Evolutionary conservation across 2,113 vertebrate species (phyloP).

Genomic region (Tachysurus vachellii): DNA sequence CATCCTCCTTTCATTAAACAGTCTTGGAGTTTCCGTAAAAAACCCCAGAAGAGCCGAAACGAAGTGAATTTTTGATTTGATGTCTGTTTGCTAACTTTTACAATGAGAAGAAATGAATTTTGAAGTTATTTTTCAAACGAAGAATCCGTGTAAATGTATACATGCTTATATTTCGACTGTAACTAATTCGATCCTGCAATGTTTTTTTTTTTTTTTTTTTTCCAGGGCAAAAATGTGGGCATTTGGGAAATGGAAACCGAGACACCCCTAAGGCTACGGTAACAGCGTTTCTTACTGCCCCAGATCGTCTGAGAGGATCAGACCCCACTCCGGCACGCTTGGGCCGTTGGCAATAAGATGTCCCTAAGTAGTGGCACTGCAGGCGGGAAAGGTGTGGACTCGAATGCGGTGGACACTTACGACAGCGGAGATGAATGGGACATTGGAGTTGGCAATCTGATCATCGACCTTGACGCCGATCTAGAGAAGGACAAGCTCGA

Average conservation of each 20-base stretch:
- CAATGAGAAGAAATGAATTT: not conserved
- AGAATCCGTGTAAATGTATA: not conserved
- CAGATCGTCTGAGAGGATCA: conserved; percentile 72
- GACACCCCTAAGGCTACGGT: conserved; percentile 79
- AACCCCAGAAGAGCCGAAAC: not conserved
- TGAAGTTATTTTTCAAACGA: not conserved
- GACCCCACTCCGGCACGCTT: conserved; percentile 77
- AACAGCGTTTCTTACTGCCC: conserved; percentile 65
- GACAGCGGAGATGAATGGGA: conserved; percentile 99
- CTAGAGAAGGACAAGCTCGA: conserved; percentile 99
- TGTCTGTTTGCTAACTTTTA: not conserved
- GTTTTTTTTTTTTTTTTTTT: conserved; percentile 58
- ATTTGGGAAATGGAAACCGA: conserved; percentile 85
- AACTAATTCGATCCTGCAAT: conserved; percentile 11
- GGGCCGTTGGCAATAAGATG: conserved; percentile 99
- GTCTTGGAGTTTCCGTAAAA: not conserved
- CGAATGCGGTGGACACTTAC: conserved; percentile 99
- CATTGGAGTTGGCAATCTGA: conserved; percentile 99
- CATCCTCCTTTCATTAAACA: not conserved
- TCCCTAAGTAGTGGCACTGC: conserved; percentile 99
- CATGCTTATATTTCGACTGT: not conserved
- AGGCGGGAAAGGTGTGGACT: conserved; percentile 99
- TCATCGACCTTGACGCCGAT: conserved; percentile 99
- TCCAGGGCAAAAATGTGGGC: conserved; percentile 85
- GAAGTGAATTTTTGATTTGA: not conserved